These are phyloP conservation scores for Teleiodes luculella DNA, from an alignment of 2,888 invertebrate species.

Conservation along the genomic window DNA sequence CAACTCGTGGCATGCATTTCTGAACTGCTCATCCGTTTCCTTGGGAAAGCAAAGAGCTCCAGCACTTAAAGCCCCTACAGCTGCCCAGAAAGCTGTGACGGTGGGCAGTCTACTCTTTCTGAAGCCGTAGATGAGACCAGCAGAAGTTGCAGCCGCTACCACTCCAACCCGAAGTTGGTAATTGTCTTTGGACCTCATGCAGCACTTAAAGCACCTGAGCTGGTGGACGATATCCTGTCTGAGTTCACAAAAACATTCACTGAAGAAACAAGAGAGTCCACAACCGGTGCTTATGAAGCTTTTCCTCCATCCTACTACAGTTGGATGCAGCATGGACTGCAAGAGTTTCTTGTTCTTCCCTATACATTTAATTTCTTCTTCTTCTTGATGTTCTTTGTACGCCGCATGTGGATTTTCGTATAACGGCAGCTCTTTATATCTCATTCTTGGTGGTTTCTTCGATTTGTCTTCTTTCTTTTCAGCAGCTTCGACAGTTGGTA, in stretches of 20 bases:
- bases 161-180: slow-evolving; percentile 33
- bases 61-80: slow-evolving; percentile 36
- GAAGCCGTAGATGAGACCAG: slow-evolving; percentile 30
- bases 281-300: not conserved
- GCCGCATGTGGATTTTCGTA: slow-evolving; percentile 50
- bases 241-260: not conserved
- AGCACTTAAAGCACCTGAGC: not conserved
- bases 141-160: slow-evolving; percentile 29
- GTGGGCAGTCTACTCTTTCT: not conserved
- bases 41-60: slow-evolving; percentile 53
- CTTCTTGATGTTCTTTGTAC: slow-evolving; percentile 44
- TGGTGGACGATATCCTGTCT: not conserved
- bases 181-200: slow-evolving; percentile 31
- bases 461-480: not conserved
- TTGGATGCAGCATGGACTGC: not conserved
- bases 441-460: slow-evolving; percentile 48
- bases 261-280: not conserved
- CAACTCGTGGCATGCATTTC: slow-evolving; percentile 28
- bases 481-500: slow-evolving; percentile 46
- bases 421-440: slow-evolving; percentile 50
- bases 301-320: not conserved
- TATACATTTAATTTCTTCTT: slow-evolving; percentile 31
- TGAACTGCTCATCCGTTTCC: slow-evolving; percentile 50
- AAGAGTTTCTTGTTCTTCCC: not conserved
- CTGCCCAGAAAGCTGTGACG: slow-evolving; percentile 1